Conservation (phyloP, 92 coral and sea anemone species). For the Epizoanthus scotinus region DNA sequence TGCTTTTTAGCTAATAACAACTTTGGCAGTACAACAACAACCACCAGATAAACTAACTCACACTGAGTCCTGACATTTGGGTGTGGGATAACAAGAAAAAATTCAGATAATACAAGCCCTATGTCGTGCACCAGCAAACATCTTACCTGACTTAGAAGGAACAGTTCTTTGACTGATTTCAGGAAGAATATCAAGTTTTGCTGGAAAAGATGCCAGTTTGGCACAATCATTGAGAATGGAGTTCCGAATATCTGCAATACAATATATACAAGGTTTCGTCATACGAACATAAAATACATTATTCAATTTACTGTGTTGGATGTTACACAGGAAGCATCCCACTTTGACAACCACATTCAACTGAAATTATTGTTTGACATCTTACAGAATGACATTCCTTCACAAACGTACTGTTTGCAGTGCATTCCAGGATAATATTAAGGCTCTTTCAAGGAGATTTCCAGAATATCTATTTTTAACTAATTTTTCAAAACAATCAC, state of each 20-base stretch:
- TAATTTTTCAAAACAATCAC: too few species aligned
- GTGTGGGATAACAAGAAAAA: too few species aligned
- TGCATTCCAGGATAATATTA: too few species aligned
- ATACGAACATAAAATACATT: constrained; percentile 8
- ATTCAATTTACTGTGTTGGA: too few species aligned
- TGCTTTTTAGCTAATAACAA: not conserved
- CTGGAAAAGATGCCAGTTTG: constrained; percentile 14
- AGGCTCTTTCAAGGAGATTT: too few species aligned
- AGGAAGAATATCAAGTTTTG: constrained; percentile 27
- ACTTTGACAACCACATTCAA: too few species aligned
- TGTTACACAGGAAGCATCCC: too few species aligned
- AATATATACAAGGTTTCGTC: constrained; percentile 3
- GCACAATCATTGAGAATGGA: constrained; percentile 26
- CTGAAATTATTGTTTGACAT: too few species aligned
- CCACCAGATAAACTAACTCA: not conserved
- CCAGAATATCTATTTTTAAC: too few species aligned
- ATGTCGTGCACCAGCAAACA: not conserved
- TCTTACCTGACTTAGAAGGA: constrained; percentile 20
- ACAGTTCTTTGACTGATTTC: constrained; percentile 14
- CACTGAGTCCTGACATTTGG: too few species aligned
- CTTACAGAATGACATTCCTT: too few species aligned
- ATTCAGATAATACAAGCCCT: not conserved
- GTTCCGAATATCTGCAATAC: constrained; percentile 19
- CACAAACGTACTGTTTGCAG: too few species aligned
- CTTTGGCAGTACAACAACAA: not conserved